Base-by-base conservation (phyloP, 2,888 invertebrate species). In the Chrysopilus asiliformis region DNA sequence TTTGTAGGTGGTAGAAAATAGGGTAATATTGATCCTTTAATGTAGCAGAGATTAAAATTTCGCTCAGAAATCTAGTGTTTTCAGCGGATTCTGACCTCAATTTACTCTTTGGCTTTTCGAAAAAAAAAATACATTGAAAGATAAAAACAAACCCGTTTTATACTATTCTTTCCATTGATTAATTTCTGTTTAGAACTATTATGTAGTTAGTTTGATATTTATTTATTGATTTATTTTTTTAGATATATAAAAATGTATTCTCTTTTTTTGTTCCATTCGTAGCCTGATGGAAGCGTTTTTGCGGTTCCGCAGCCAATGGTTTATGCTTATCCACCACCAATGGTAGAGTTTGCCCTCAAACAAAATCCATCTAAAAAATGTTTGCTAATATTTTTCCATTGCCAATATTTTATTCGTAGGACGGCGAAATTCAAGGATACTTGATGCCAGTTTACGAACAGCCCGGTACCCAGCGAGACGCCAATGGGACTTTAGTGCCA, bases 201-300 rank as follows among this genome's bases (percentile, higher is more conserved):
- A 14, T 17, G 12, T 38, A 19, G 37, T 32, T 33, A 32, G 28
- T 40, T 34, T 19, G 19, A 32, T 13, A 27, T 38, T 20, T 26
- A 13, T 24, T 13, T 7, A 4, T 6, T 27, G 4, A 30, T 19
- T 44, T 43, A 24, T 39, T 36, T 36, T 27, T 31, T 22, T 34
- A n/a, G n/a, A n/a, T n/a, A n/a, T n/a, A n/a, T n/a, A n/a, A n/a
- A n/a, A n/a, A n/a, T 18, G 4, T 34, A 12, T 36, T 36, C 14
- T 30, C 20, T 13, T n/a, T 39, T 36, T 33, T 36, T 16, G 10
- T 13, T 38, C 28, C 16, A 34, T 32, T 26, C 26, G 13, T 27
- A 63, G 64, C 57, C 56, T 48, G 63, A 64, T 50, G 63, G 63
- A 46, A 63, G 56, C 46, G 55, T 63, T 44, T 64, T 63, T 48